A percentile compares a stretch with the other conserved stretches of the same genome.
Conservation (phyloP, 2,113 vertebrate species). For the Emydura subglobosa region DNA sequence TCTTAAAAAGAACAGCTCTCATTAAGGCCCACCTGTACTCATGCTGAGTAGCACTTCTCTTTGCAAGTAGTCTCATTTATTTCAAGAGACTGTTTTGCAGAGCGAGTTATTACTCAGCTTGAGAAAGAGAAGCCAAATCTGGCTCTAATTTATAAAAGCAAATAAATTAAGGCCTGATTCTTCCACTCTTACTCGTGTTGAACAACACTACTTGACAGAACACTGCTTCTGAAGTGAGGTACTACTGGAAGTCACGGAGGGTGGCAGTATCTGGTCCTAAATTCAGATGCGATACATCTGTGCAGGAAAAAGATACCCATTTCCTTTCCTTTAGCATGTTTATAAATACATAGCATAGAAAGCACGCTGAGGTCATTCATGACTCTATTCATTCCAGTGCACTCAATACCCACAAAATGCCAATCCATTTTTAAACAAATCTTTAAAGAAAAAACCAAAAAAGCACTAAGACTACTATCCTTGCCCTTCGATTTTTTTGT, state of each 20-base stretch:
- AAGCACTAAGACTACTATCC: neutral
- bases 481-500: slow-evolving; percentile 25
- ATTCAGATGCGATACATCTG: neutral
- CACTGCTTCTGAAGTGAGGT: neutral
- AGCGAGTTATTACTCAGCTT: neutral
- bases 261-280: neutral
- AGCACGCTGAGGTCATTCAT: neutral
- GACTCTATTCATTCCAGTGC: neutral
- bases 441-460: neutral
- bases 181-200: neutral
- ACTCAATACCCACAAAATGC: neutral
- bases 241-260: neutral
- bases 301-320: neutral
- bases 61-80: neutral
- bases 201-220: neutral
- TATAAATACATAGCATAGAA: neutral
- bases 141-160: neutral
- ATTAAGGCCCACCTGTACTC: neutral
- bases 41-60: neutral
- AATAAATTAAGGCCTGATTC: neutral
- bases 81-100: neutral
- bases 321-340: neutral
- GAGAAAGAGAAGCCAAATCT: neutral
- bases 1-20: neutral
- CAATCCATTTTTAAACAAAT: neutral